Conservation (phyloP, 2,888 invertebrate species). For the Spisula subtruncata region DNA sequence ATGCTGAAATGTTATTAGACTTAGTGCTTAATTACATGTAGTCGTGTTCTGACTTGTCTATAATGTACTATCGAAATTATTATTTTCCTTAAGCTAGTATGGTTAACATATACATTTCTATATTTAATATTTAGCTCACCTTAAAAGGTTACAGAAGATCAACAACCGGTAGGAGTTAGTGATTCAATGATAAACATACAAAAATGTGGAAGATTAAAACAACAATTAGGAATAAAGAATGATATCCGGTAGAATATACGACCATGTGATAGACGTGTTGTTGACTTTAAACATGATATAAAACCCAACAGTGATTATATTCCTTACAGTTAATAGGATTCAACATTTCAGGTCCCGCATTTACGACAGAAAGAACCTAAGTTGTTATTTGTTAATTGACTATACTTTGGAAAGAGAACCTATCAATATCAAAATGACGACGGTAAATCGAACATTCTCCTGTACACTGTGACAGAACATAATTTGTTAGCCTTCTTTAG, state of each 20-base stretch:
- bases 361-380: slow-evolving; percentile 22
- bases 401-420: background rate
- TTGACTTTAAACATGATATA: slow-evolving; percentile 10
- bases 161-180: too few relatives aligned
- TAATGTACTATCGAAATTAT: too few relatives aligned
- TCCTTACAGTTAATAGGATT: background rate
- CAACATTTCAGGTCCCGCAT: background rate
- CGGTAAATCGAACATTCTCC: slow-evolving; percentile 14
- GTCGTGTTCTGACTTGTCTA: too few relatives aligned
- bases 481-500: slow-evolving; percentile 32
- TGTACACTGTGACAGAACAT: slow-evolving; percentile 24
- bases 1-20: too few relatives aligned
- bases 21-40: too few relatives aligned
- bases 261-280: background rate
- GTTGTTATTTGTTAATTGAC: slow-evolving; percentile 28
- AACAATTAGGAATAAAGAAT: too few relatives aligned
- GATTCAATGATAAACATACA: too few relatives aligned
- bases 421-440: background rate
- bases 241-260: background rate
- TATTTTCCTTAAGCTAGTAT: too few relatives aligned
- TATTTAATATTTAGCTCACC: too few relatives aligned
- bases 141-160: too few relatives aligned
- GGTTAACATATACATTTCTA: too few relatives aligned
- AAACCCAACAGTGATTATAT: background rate
- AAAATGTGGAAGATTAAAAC: too few relatives aligned